A percentile compares a stretch with the other conserved stretches of the same genome.
These are phyloP conservation scores for Lytechinus variegatus DNA, from an alignment of 35 echinoderm and acorn worm species.

Conservation along the genomic window DNA sequence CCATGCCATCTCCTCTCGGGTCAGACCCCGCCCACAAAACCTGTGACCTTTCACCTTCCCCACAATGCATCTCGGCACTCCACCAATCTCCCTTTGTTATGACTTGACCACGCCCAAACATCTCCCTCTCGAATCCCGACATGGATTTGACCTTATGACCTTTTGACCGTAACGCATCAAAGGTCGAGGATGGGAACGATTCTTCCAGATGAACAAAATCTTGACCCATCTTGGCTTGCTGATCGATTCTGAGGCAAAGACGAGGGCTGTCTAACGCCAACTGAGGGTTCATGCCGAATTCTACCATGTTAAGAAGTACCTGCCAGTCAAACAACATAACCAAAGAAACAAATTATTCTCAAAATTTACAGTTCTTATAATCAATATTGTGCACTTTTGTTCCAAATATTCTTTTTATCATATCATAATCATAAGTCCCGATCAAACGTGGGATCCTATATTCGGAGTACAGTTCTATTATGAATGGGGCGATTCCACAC, in stretches of 20 bases:
- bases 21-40: constrained; percentile 84
- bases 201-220: constrained; percentile 58
- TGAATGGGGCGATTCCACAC: too few species aligned
- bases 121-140: constrained; percentile 50
- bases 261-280: constrained; percentile 76
- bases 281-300: constrained; percentile 95
- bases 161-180: constrained; percentile 43
- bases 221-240: constrained; percentile 41
- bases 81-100: constrained; percentile 85
- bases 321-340: neutral
- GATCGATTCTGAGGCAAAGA: constrained; percentile 54
- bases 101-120: constrained; percentile 87
- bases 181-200: constrained; percentile 56
- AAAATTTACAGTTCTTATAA: too few species aligned
- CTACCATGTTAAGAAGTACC: constrained; percentile 79
- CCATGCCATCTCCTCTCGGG: constrained; percentile 80
- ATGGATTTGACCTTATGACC: constrained; percentile 72
- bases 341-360: too few species aligned
- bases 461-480: too few species aligned
- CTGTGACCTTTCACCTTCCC: neutral
- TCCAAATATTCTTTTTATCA: too few species aligned
- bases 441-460: too few species aligned
- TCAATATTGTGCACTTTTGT: too few species aligned
- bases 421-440: too few species aligned
- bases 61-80: neutral